Evolutionary conservation across 2,888 invertebrate genomes (phyloP).

Genomic region (Pyralis farinalis): DNA sequence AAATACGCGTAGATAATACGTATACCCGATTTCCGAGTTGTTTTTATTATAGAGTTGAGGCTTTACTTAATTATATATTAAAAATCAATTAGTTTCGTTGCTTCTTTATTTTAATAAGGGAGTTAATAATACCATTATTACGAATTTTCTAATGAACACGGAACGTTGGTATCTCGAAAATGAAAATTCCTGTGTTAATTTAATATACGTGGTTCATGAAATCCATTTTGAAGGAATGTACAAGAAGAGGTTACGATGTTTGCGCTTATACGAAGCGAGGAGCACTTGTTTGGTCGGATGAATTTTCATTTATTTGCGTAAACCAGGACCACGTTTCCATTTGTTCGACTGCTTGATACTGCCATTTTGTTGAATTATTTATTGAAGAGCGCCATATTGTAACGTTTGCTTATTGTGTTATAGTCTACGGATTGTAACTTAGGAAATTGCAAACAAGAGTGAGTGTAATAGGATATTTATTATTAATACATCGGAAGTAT

Average conservation of each 20-base stretch:
- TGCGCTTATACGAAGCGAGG: constrained; percentile 32
- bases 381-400: too few species aligned
- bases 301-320: constrained; percentile 55
- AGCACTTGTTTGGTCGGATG: constrained; percentile 39
- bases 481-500: background rate
- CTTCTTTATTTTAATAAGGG: constrained; percentile 5
- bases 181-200: constrained; percentile 32
- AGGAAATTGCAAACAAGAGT: background rate
- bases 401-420: too few species aligned
- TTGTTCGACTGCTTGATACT: constrained; percentile 38
- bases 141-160: constrained; percentile 12
- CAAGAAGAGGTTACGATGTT: constrained; percentile 11
- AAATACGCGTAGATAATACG: too few species aligned
- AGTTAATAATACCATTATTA: constrained; percentile 7
- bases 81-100: background rate
- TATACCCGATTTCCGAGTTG: too few species aligned
- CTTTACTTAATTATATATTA: background rate
- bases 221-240: constrained; percentile 31
- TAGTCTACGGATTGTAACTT: too few species aligned
- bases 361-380: constrained; percentile 34
- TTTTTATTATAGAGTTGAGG: too few species aligned
- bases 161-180: constrained; percentile 25
- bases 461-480: background rate
- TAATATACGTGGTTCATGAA: constrained; percentile 27
- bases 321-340: constrained; percentile 30